phyloP scores from a whole-genome alignment of 1,140 invertebrate genomes.

The Drosophila kikkawai region DNA sequence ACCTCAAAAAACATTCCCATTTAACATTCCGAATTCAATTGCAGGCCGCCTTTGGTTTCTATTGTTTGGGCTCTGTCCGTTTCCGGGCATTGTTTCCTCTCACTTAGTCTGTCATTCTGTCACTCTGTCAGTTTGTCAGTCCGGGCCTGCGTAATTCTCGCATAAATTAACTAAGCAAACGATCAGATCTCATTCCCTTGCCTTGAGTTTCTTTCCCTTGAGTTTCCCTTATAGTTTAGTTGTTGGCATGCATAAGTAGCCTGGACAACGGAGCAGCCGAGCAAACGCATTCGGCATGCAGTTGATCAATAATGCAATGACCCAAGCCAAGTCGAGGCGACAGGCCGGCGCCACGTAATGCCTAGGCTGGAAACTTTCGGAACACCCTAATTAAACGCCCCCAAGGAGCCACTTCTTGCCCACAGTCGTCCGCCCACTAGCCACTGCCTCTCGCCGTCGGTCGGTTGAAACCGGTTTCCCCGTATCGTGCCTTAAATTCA shows the following conservation, averaged over 20 bases:
- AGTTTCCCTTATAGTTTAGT: not conserved
- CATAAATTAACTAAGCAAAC: slow-evolving; percentile 62
- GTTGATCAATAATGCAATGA: slow-evolving; percentile 79
- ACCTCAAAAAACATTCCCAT: slow-evolving; percentile 39
- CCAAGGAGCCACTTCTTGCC: slow-evolving; percentile 24
- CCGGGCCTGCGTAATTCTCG: slow-evolving; percentile 65
- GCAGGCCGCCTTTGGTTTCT: slow-evolving; percentile 36
- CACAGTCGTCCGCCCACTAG: slow-evolving; percentile 1
- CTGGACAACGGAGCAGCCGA: slow-evolving; percentile 3
- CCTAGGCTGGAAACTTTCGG: slow-evolving; percentile 43
- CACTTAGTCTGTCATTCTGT: slow-evolving; percentile 10
- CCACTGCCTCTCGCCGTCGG: not conserved
- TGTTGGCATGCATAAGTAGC: slow-evolving; percentile 56
- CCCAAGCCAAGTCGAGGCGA: slow-evolving; percentile 26
- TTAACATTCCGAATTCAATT: slow-evolving; percentile 46
- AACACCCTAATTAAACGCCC: slow-evolving; percentile 63
- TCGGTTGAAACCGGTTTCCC: slow-evolving; percentile 54
- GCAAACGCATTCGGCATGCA: slow-evolving; percentile 60
- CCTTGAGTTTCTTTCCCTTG: not conserved
- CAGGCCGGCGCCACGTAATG: slow-evolving; percentile 67
- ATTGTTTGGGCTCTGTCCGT: slow-evolving; percentile 63
- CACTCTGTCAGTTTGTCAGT: slow-evolving; percentile 5
- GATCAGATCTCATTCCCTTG: slow-evolving; percentile 11
- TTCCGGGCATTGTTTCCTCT: slow-evolving; percentile 59
- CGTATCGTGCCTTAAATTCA: slow-evolving; percentile 72